Evolutionary conservation across 1,140 invertebrate species (phyloP).

Genomic region (Mizuhopecten yessoensis): DNA sequence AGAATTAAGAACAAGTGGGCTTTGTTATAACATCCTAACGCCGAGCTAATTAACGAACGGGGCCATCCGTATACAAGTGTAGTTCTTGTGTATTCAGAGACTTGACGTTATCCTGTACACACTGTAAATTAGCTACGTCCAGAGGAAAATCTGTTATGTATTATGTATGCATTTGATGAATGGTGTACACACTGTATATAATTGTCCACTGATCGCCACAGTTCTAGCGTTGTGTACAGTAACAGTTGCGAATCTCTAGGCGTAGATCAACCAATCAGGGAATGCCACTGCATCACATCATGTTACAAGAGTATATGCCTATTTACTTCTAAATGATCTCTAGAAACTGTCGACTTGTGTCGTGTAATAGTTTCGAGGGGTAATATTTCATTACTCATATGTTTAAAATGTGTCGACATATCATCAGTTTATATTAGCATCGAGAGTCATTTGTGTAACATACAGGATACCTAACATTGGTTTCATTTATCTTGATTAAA

Average conservation of each 20-base stretch:
- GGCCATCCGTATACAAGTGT: neutral
- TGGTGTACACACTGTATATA: neutral
- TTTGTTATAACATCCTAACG: neutral
- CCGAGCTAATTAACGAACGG: neutral
- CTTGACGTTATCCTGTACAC: neutral
- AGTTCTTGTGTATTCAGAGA: neutral
- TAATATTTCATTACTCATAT: too few species aligned
- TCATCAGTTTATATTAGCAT: too few species aligned
- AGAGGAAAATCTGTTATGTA: neutral
- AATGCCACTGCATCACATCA: neutral
- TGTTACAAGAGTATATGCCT: too few species aligned
- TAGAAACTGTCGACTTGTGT: too few species aligned
- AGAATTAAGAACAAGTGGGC: neutral
- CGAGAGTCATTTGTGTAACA: too few species aligned
- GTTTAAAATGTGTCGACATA: too few species aligned
- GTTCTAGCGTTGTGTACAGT: neutral
- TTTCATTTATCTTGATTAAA: too few species aligned
- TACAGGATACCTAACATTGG: too few species aligned
- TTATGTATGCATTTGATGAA: conserved; percentile 26
- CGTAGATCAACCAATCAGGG: neutral
- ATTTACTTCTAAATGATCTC: neutral
- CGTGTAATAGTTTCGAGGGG: too few species aligned
- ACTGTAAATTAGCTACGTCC: conserved; percentile 15
- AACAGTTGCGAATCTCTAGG: neutral
- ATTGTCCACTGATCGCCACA: neutral